Evolutionary conservation across 1,140 invertebrate species (phyloP), one percentile per base, ranked within the genome.

Genomic region (Achatina immaculata): DNA sequence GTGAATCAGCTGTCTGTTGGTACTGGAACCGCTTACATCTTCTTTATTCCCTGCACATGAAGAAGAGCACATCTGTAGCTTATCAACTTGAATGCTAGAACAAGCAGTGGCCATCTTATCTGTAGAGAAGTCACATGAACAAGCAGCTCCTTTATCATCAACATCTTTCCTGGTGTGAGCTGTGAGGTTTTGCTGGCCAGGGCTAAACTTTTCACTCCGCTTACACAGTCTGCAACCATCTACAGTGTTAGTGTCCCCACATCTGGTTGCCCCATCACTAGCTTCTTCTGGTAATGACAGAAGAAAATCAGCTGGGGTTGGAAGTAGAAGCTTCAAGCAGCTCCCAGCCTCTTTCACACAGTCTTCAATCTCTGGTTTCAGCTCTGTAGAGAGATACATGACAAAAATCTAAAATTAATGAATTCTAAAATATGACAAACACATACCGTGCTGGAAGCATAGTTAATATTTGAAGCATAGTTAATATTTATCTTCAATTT

Each of bases 241-340:
- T 55, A 24, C 3, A 21, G 24, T 19, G 19, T 21, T 55, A 55
- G 19, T 19, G 16, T 55, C 19, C n/a, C n/a, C n/a, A n/a, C n/a
- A n/a, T 48, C 19, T 19, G 45, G n/a, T 4, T 62, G 58, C 19
- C 31, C 21, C 58, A 62, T 4, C 21, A 31, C 6, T 31, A 51
- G 31, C 31, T 31, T 78, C 62, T 4, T 66, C 65, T 45, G 38
- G 51, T 3, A n/a, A 66, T 16, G 69, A 38, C 43, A 89, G 83
- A n/a, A 88, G 81, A 84, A 91, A 89, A 42, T 88, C 81, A 78
- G 90, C 88, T 34, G 86, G 87, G 77, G 83, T 81, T 19, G 92
- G 92, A 11, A 92, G 62, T 6, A 93, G 74, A 16, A 93, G 81
- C 28, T 90, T 81, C 77, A 92, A 88, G 81, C 91, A 91, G 78